These are phyloP conservation scores for Xenopus laevis DNA, from an alignment of 2,113 vertebrate genomes.

Conservation along the genomic window DNA sequence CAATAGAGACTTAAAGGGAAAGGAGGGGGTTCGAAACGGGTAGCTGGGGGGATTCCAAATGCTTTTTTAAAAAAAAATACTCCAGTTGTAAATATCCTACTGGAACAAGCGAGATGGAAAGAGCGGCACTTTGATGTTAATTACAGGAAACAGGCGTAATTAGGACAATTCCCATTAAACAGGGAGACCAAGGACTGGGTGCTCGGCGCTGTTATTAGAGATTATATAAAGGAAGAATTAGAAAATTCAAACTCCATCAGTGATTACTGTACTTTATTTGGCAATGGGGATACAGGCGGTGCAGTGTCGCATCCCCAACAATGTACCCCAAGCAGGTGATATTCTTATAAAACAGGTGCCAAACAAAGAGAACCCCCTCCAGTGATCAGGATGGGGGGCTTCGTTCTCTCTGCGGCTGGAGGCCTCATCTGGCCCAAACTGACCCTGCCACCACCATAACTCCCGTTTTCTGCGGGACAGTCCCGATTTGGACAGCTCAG, in stretches of 20 bases:
- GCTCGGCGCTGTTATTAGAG: no score
- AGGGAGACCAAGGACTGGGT: no score
- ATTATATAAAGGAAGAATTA: no score
- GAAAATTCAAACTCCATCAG: no score
- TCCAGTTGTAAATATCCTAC: no score
- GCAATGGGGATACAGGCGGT: no score
- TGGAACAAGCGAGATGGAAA: background rate
- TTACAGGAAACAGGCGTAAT: constrained; percentile 42
- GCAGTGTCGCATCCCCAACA: no score
- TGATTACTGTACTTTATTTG: no score
- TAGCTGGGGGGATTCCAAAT: background rate
- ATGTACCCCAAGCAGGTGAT: background rate
- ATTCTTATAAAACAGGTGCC: background rate
- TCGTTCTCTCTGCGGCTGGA: constrained; percentile 19
- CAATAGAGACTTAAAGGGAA: no score
- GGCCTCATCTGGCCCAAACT: constrained; percentile 40
- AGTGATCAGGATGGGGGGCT: constrained; percentile 27
- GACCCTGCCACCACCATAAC: constrained; percentile 29
- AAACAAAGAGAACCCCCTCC: background rate
- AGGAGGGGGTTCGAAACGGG: no score
- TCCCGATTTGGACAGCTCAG: no score
- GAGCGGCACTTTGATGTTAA: constrained; percentile 24
- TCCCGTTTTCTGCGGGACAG: constrained; percentile 50
- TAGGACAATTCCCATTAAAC: constrained; percentile 27
- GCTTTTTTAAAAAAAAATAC: no score